phyloP scores from a whole-genome alignment of 2,888 invertebrate genomes.

The Yponomeuta plumbellus region DNA sequence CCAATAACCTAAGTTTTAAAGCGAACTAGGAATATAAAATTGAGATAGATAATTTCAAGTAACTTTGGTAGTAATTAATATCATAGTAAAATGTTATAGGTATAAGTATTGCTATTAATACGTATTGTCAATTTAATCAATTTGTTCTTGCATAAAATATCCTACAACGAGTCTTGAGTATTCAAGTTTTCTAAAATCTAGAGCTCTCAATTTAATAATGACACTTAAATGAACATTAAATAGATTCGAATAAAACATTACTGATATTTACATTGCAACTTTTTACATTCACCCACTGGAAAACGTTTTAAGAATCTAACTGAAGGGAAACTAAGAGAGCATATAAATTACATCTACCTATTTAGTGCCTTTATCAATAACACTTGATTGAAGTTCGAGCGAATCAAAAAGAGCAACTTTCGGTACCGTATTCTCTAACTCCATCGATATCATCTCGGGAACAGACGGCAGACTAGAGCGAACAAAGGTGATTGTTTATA shows the following conservation, averaged over 20 bases:
- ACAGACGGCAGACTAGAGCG: background rate
- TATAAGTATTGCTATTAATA: constrained; percentile 31
- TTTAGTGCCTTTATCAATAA: background rate
- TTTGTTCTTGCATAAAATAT: constrained; percentile 7
- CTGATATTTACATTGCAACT: background rate
- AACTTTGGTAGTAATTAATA: constrained; percentile 70
- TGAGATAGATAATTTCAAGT: constrained; percentile 73
- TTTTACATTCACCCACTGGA: background rate
- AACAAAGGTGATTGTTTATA: too few species aligned
- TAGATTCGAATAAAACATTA: background rate
- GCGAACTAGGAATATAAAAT: constrained; percentile 73
- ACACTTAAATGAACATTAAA: background rate
- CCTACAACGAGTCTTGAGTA: constrained; percentile 14
- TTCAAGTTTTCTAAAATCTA: constrained; percentile 11
- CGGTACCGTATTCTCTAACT: background rate
- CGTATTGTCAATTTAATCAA: constrained; percentile 15
- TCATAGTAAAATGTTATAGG: constrained; percentile 46
- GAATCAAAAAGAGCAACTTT: background rate
- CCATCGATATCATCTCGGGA: background rate
- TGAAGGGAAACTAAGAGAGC: constrained; percentile 6
- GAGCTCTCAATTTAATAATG: constrained; percentile 4
- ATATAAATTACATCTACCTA: background rate
- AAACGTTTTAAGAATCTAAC: background rate
- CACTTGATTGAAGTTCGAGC: background rate
- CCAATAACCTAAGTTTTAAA: constrained; percentile 72